Evolutionary conservation across 2,888 invertebrate genomes (phyloP), one percentile per base, ranked within the genome.

Genomic region (Dynastes tityus): DNA sequence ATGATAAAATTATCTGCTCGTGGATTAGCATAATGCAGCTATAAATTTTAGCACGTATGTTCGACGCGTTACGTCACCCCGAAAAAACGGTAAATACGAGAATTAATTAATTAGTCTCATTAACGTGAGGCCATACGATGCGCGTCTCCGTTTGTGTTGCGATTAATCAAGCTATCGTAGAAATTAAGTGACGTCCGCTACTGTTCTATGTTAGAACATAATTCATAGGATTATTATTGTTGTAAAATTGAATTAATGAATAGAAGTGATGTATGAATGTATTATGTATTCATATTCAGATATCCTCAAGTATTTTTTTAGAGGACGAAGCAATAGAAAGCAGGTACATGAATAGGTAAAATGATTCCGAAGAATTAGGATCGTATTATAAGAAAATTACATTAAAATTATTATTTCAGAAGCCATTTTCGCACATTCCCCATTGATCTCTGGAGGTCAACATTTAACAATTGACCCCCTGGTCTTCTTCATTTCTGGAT

Each of bases 91-190:
- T 53, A 29, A 70, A 70, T 27, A 70, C 29, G 53, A 70, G 53
- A 45, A 11, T 37, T 64, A 53, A 70, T 70, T 70, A 70, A 70
- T 70, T 51, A 70, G 51, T n/a, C 29, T 70, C 70, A 70, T 70
- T 70, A 70, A 51, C 51, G 70, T 22, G 51, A 70, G 70, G 70
- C 70, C 70, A 53, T 70, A 53, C 40, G 51, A 32, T 55, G 51
- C 32, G 32, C 70, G 51, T 13, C 70, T 16, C 27, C 70, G 70
- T 29, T 70, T 53, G 22, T 70, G 29, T 53, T 27, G 53, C 51
- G 51, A 70, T 70, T 70, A 70, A 70, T 70, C 53, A 53, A 45
- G 51, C 70, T 6, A 11, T 13, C 51, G 53, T 27, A 70, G 13
- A 70, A 63, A 55, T 55, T 55, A 55, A 55, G 16, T 8, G 22